Conservation (phyloP, 2,888 invertebrate genomes). For the Temnothorax rugatulus region DNA sequence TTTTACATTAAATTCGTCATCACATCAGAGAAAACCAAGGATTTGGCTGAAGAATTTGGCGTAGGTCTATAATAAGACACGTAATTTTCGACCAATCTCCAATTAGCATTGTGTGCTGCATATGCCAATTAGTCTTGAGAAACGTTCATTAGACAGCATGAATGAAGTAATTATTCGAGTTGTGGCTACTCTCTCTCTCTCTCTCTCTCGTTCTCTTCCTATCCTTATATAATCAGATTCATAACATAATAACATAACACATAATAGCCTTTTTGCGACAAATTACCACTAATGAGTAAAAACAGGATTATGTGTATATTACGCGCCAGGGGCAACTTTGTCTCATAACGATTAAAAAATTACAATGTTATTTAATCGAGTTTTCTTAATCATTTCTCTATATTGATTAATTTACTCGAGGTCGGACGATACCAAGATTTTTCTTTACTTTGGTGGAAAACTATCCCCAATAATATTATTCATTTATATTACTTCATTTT, state of each 20-base stretch:
- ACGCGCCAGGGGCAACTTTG: background rate
- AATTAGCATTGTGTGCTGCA: background rate
- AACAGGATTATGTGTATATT: background rate
- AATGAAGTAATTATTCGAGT: slow-evolving; percentile 58
- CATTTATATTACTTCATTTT: background rate
- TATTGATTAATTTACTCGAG: too few species aligned
- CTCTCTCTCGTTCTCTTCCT: too few species aligned
- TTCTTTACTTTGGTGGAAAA: background rate
- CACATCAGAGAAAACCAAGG: background rate
- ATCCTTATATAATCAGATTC: slow-evolving; percentile 61
- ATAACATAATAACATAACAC: slow-evolving; percentile 58
- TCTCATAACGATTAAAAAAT: background rate
- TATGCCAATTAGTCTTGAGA: background rate
- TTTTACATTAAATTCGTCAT: background rate
- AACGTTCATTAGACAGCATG: background rate
- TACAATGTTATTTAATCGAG: background rate
- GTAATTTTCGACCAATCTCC: background rate
- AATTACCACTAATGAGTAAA: slow-evolving; percentile 51
- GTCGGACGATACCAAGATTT: background rate
- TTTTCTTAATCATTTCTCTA: background rate
- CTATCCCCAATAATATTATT: background rate
- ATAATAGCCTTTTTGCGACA: slow-evolving; percentile 54
- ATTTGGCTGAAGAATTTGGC: background rate
- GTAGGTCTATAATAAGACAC: background rate
- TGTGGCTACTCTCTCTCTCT: slow-evolving; percentile 30